These are phyloP conservation scores for Zaprionus vittiger DNA, from an alignment of 1,140 invertebrate species.

Conservation along the genomic window DNA sequence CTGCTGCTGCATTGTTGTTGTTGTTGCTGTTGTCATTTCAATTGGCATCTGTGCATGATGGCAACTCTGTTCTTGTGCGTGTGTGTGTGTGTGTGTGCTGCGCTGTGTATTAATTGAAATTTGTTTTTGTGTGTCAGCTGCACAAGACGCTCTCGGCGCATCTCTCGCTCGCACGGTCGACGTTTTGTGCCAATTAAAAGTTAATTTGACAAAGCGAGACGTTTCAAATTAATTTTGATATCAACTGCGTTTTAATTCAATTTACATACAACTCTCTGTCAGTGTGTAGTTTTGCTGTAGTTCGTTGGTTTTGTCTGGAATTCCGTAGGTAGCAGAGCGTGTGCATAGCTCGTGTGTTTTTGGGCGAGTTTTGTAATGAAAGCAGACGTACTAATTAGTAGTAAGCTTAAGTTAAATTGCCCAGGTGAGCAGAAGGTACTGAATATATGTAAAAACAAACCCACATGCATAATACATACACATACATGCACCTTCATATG, in stretches of 20 bases:
- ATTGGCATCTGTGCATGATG: conserved; percentile 58
- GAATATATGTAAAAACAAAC: background rate
- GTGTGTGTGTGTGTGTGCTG: conserved; percentile 18
- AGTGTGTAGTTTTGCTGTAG: background rate
- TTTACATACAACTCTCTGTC: conserved; percentile 46
- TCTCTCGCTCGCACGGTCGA: conserved; percentile 19
- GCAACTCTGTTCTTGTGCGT: conserved; percentile 26
- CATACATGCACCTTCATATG: background rate
- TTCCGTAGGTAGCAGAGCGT: background rate
- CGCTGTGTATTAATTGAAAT: conserved; percentile 71
- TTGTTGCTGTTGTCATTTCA: conserved; percentile 53
- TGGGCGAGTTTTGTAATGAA: background rate
- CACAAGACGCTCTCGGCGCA: conserved; percentile 46
- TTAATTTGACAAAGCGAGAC: conserved; percentile 82
- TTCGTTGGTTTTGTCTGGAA: background rate
- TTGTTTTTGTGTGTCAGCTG: conserved; percentile 77
- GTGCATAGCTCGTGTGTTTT: background rate
- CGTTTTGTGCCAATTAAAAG: conserved; percentile 75
- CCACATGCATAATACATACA: background rate
- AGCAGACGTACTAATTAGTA: background rate
- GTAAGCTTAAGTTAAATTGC: background rate
- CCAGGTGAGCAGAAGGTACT: background rate
- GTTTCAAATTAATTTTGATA: conserved; percentile 77
- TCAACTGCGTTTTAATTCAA: conserved; percentile 73
- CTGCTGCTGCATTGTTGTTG: conserved; percentile 23